Base-by-base conservation (phyloP, 1,140 invertebrate genomes). In the Anagrus nilaparvatae region DNA sequence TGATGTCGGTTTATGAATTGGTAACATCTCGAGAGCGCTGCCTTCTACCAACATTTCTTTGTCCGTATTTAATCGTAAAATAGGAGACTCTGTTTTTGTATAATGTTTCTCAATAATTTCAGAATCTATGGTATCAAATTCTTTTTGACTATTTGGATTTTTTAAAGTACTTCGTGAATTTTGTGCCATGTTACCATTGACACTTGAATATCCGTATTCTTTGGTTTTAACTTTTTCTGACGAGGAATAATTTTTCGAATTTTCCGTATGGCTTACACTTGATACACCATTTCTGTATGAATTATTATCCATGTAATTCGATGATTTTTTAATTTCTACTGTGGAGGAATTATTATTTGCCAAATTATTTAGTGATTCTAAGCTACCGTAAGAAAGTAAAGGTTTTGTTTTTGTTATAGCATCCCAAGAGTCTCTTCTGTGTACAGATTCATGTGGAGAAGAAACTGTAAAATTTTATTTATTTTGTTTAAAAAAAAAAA, bases 401-500 rank as follows among this genome's bases (percentile, higher is more conserved):
- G 81, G 79, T 56, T 79, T 77, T 2, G 82, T 84, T 63, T 84
- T 84, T n/a, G 82, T 78, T 17, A 85, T 78, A 1, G 79, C 77
- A 56, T 87, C 84, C 83, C 83, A 86, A 7, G 82, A 84, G 53
- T 87, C 82, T 40, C 79, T 71, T 47, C 82, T 70, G n/a, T n/a
- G n/a, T n/a, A n/a, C n/a, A n/a, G n/a, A n/a, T n/a, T n/a, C n/a
- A n/a, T n/a, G n/a, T n/a, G n/a, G n/a, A n/a, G n/a, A n/a, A n/a
- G n/a, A n/a, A n/a, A n/a, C n/a, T n/a, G n/a, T n/a, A n/a, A n/a
- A n/a, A n/a, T n/a, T n/a, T n/a, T n/a, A n/a, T n/a, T n/a, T n/a
- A n/a, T n/a, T n/a, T n/a, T n/a, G n/a, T n/a, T n/a, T n/a, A n/a
- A n/a, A n/a, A n/a, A n/a, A n/a, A n/a, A n/a, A n/a, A n/a, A n/a